Evolutionary conservation across 2,113 vertebrate genomes (phyloP), one percentile per base, ranked within the genome.

Genomic region (Pipra filicauda): DNA sequence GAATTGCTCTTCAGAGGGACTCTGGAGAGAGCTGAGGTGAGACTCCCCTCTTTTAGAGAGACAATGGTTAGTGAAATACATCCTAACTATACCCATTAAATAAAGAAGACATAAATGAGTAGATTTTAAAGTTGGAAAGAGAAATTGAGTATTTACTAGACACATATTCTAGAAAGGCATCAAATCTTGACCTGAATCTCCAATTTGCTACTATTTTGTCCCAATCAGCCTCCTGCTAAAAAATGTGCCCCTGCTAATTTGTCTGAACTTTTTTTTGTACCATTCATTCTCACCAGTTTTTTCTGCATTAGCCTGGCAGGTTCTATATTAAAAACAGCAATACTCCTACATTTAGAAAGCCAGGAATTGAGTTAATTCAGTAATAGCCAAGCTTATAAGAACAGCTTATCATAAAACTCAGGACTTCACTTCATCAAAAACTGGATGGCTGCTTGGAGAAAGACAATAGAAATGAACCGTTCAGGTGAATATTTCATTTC

Each of bases 321-420:
- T 28, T 90, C 20, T 72, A 44, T 57, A 93, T 92, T 86, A 86
- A 83, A 95, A 94, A 28, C n/a, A 77, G 79, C 39, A 91, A 91
- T 28, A 77, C 5, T 51, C 55, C 86, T 89, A 76, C 80, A 69
- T 57, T 93, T 75, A 88, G 61, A 84, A 94, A 94, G 48, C 9
- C 48, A 58, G 12, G 52, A 93, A 89, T 2, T 91, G 52, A 92
- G 65, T 61, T 91, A 85, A 88, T 89, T 92, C 79, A 91, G 28
- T 78, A 96, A 86, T 2, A 93, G 41, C 30, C 44, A 67, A 75
- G 44, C n/a, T 93, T 84, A 27, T 12, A 89, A 43, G 70, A 89
- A 84, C 28, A 86, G 76, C 92, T 94, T 89, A 93, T 95, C 87
- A 88, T 33, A 89, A 79, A 92, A 78, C 31, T 93, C 80, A 87